Base-by-base conservation (phyloP, 2,113 vertebrate genomes). In the Sinocyclocheilus anophthalmus region DNA sequence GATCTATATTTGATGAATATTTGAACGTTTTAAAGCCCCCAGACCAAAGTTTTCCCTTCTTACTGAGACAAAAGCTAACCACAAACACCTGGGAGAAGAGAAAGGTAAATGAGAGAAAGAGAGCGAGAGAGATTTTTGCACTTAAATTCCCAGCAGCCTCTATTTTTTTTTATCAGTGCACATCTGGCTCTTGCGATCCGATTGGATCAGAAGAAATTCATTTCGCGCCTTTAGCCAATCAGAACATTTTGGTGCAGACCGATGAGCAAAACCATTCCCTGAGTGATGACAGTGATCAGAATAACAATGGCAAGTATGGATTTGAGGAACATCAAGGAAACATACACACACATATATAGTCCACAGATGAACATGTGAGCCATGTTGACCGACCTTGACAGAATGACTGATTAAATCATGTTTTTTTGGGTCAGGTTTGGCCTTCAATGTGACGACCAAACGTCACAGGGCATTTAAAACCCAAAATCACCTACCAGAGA, bases 1-100 rank as follows among this genome's bases (percentile, higher is more conserved):
- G 91, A 94, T 93, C 92, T 90, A 91, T 93, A 93, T 90, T 91
- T 91, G 92, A 91, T 93, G 93, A 94, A 94, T 94, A 93, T 94
- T 92, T 92, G 90, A 94, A 92, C 83, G 90, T 84, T 92, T 92
- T 91, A 88, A 93, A 93, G 88, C 91, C 91, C 73, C 90, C 84
- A 87, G 91, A 93, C 92, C 91, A 88, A 90, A 91, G 89, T 88
- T 91, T 88, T 90, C 90, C 85, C 87, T 88, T 88, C 88, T 87
- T 84, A 84, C 82, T 87, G 77, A 91, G 88, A 87, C 76, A 84
- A 85, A 84, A 83, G 30, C 73, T 70, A 65, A 81, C 82, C 53
- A 80, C 79, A 84, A 30, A 87, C 55, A 39, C 79, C 67, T 70
- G 81, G 45, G 72, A 87, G 86, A 88, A 86, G 85, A 77, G 4